Percentiles rank a stretch among this genome's conserved stretches.
phyloP scores from a whole-genome alignment of 2,113 vertebrate species.

The Chamaea fasciata region DNA sequence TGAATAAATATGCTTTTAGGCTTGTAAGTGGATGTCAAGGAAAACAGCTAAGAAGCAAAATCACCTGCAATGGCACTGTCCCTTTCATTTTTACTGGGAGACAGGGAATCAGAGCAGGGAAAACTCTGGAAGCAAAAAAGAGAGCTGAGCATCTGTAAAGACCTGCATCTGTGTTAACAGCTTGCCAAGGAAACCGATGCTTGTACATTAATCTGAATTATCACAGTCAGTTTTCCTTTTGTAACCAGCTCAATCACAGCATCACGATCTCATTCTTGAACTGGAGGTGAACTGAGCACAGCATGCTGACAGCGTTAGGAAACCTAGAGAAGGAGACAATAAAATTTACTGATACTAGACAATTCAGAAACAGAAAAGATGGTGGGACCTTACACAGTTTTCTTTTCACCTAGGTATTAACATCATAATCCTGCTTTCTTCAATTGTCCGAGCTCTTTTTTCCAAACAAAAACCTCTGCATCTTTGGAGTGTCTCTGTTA shows the following conservation, averaged over 20 bases:
- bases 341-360: not conserved
- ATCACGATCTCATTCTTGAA: not conserved
- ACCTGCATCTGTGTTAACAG: conserved; percentile 6
- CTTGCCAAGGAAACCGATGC: not conserved
- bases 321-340: not conserved
- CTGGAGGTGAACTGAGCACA: not conserved
- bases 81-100: not conserved
- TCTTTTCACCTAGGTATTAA: not conserved
- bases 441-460: not conserved
- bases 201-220: conserved; percentile 38
- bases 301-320: not conserved
- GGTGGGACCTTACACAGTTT: not conserved
- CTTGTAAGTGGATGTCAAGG: not conserved
- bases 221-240: conserved; percentile 5
- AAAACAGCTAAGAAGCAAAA: conserved; percentile 1
- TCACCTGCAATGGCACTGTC: not conserved
- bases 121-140: not conserved
- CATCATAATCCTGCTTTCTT: not conserved
- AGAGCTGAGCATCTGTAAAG: not conserved
- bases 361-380: not conserved
- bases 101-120: not conserved
- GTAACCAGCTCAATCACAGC: not conserved
- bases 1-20: not conserved
- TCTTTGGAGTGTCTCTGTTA: not conserved
- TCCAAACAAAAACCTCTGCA: not conserved